Evolutionary conservation across 1,140 invertebrate species (phyloP), one percentile per base, ranked within the genome.

Genomic region (Zaprionus lachaisei): DNA sequence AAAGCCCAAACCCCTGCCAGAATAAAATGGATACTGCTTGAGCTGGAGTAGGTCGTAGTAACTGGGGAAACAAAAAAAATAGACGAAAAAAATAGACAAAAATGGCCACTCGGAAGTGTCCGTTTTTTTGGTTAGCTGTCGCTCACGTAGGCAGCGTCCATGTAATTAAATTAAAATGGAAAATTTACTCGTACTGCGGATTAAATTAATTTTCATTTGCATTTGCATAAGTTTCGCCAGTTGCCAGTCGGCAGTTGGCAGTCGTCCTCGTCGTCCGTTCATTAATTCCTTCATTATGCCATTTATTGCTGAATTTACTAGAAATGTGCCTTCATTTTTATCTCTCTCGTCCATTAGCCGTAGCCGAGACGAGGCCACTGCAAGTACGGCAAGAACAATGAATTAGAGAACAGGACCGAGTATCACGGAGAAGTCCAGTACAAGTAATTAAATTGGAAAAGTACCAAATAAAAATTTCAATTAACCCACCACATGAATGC

Each of bases 121-220:
- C 66, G 62, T 63, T 57, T 70, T 57, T 74, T 89, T 77, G 77
- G 79, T 80, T 80, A 83, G 86, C 89, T 91, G 89, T 91, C 89
- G 89, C 89, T 91, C 89, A 91, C 89, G 89, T 91, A 91, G 89
- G 78, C 90, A 92, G 78, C 76, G 84, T 92, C 83, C 90, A 90
- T 90, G 85, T 92, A 92, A 92, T 92, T 92, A 92, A 92, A 92
- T 92, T 91, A 91, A 92, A 91, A 91, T 90, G 86, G 90, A 87
- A 92, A 92, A 92, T 92, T 81, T 92, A 83, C 83, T 92, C 84
- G 79, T 84, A 90, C 79, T 85, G 81, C 54, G 90, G 90, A 92
- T 92, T 92, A 92, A 92, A 92, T 92, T 92, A 92, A 92, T 92
- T 92, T 92, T 92, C 83, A 92, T 92, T 92, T 92, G 87, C 83